Evolutionary conservation across 2,888 invertebrate species (phyloP), one percentile per base, ranked within the genome.

Genomic region (Anthoptus insignis): DNA sequence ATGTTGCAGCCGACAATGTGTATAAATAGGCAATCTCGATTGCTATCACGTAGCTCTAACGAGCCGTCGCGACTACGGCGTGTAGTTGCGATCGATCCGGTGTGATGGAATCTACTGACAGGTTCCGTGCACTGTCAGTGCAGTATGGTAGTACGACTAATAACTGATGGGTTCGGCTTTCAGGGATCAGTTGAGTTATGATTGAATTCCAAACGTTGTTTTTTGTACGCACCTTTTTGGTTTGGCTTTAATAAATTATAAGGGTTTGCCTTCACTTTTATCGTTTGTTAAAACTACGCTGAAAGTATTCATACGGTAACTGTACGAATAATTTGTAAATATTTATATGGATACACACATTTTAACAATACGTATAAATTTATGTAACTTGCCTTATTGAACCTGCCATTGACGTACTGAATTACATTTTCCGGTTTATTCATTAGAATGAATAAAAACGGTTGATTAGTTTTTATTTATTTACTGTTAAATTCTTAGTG

Each of bases 41-140:
- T 88, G 88, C 86, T 88, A 89, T 89, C 91, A 92, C 91, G 91
- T 91, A 84, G 80, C 81, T 78, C 79, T 89, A 91, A 91, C 91
- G 91, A 91, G 88, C 75, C 88, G 87, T 84, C 88, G 87, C 86
- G 86, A 84, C 87, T 85, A 82, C 80, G 75, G 74, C 74, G 72
- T 70, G 59, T 54, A 54, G 61, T 61, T 64, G 71, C 76, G 83
- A 89, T 89, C 87, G 87, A 89, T 88, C 75, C 76, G 74, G 76
- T 79, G 79, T 84, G 83, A 81, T 80, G 81, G 82, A 84, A 71
- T 68, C 64, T 42, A 54, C 52, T 64, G 59, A 64, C 60, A 37
- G 64, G 56, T 50, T 79, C 83, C 82, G 83, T 84, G 83, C 75
- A 73, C 32, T 56, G 59, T 59, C 63, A 54, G 67, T 57, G 29